phyloP scores from a whole-genome alignment of 2,888 invertebrate species.

The Lysandra coridon region DNA sequence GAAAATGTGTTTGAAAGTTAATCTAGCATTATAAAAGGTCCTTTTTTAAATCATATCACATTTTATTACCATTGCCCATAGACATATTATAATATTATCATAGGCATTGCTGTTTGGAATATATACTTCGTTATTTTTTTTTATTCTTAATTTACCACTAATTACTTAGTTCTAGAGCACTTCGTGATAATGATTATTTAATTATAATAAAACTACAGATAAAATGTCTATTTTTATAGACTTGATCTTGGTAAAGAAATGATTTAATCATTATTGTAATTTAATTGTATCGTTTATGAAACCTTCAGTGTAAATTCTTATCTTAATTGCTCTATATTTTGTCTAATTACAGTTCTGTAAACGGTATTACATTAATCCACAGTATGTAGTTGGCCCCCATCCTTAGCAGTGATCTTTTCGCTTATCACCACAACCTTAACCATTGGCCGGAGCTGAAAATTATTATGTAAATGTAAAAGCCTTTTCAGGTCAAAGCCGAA shows the following conservation, averaged over 20 bases:
- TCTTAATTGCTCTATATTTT: not conserved
- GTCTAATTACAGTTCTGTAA: not conserved
- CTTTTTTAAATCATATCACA: no score
- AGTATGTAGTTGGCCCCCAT: not conserved
- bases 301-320: not conserved
- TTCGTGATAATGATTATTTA: not conserved
- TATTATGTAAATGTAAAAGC: no score
- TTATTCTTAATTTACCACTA: not conserved
- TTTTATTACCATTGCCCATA: no score
- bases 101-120: no score
- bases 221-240: not conserved
- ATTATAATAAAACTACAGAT: not conserved
- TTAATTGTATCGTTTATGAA: constrained; percentile 12
- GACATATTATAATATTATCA: no score
- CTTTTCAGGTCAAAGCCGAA: no score
- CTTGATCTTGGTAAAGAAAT: not conserved
- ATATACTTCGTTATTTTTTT: no score
- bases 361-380: not conserved
- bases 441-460: no score
- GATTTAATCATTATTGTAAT: not conserved
- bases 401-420: not conserved
- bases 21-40: not conserved
- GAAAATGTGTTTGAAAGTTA: not conserved
- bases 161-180: not conserved
- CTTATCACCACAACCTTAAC: not conserved